Evolutionary conservation across 2,888 invertebrate genomes (phyloP), one percentile per base, ranked within the genome.

Genomic region (Meiosimyza platycephala): DNA sequence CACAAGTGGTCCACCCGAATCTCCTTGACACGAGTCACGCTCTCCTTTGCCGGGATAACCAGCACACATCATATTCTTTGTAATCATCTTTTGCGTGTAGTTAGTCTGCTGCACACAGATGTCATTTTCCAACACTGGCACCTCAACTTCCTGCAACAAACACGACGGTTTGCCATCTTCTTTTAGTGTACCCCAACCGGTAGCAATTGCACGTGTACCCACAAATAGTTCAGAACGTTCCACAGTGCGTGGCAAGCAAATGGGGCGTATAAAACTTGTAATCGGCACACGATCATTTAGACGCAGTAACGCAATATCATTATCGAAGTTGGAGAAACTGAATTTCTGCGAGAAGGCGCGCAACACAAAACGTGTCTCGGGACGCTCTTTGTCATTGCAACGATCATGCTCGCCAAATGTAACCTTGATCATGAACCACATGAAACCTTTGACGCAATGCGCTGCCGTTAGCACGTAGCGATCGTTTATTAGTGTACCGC

Each of bases 381-480:
- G 93, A 64, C 92, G 89, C 62, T 87, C 87, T 57, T 92, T 92
- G 68, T 93, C 91, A 80, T 92, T 91, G 87, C 95, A 95, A 62
- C 94, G 91, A 87, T 96, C 93, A 85, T 95, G 95, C 85, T 95
- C 95, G 0, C 95, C 95, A 80, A 95, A 93, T 15, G 95, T 94
- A 76, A 95, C 94, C 87, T 94, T 94, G 85, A 95, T 94, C 94
- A 95, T 93, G 88, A 95, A 95, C 95, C 95, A 95, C 93, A 95
- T 94, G 86, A 95, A 95, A 78, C 95, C 95, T 90, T 94, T 95
- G 75, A 96, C 93, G 85, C 96, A 96, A 85, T 96, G 96, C 0
- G 95, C 95, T 0, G 96, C 96, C 0, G 95, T 94, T 63, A 96
- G 88, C 28, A 96, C 95, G 81, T 95, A 96, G 55, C 93, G 90